These are phyloP conservation scores for Cheilosia soror DNA, from an alignment of 2,888 invertebrate species.

Conservation along the genomic window DNA sequence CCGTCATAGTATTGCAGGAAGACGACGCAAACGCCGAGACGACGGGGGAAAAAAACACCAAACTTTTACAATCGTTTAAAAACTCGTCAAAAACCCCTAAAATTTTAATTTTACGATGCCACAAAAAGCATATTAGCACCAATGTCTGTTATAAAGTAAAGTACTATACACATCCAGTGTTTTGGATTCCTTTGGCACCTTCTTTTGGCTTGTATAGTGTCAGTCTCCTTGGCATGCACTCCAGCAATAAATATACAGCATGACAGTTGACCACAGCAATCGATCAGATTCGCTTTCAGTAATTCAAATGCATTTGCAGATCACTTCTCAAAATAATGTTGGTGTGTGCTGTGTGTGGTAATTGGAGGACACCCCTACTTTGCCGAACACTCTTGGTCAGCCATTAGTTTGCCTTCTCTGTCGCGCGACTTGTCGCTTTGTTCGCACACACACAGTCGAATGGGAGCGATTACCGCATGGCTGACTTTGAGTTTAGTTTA, in stretches of 20 bases:
- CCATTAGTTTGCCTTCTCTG: conserved; percentile 67
- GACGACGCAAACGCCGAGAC: neutral
- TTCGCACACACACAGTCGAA: conserved; percentile 2
- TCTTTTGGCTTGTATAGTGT: conserved; percentile 17
- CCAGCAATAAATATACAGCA: neutral
- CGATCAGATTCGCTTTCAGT: conserved; percentile 69
- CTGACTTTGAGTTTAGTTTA: conserved; percentile 3
- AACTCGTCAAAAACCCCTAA: conserved; percentile 83
- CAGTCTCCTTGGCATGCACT: conserved; percentile 12
- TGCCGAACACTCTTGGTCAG: conserved; percentile 41
- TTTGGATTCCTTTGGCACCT: conserved; percentile 44
- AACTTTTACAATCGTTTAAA: conserved; percentile 83
- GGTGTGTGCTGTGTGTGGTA: no score
- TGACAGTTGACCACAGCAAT: conserved; percentile 42
- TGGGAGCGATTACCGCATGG: conserved; percentile 25
- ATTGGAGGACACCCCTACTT: conserved; percentile 53
- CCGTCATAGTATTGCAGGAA: conserved; percentile 48
- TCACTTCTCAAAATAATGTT: conserved; percentile 6
- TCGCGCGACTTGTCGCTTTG: conserved; percentile 6
- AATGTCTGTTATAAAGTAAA: conserved; percentile 69
- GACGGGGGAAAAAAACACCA: conserved; percentile 66
- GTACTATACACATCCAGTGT: conserved; percentile 35
- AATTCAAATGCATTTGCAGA: conserved; percentile 20
- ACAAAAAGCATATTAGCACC: conserved; percentile 75
- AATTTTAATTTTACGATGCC: conserved; percentile 78